Evolutionary conservation across 2,888 invertebrate genomes (phyloP), one percentile per base, ranked within the genome.

Genomic region (Siphlonurus alternatus): DNA sequence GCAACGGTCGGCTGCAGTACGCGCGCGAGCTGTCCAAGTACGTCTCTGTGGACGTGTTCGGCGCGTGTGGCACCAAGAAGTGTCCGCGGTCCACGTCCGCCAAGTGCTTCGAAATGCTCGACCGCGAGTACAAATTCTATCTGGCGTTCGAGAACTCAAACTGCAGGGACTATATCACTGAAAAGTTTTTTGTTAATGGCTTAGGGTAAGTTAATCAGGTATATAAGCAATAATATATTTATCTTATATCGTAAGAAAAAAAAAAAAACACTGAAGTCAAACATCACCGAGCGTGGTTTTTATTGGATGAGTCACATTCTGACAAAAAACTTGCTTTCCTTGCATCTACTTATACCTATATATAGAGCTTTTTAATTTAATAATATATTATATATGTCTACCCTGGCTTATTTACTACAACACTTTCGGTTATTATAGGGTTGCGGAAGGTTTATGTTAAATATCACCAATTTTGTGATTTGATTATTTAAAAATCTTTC

Each of bases 121-220:
- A 93, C 73, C 87, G 82, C 66, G 92, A 95, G 69, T 97, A 97
- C 79, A 96, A 96, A 76, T 97, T 96, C 78, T 97, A 97, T 75
- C 81, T 97, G 70, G 92, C 96, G 0, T 97, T 97, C 74, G 97
- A 97, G 76, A 97, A 97, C 76, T 95, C 95, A 25, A 96, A 96
- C 73, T 97, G 97, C 76, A 83, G 86, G 65, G 95, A 96, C 76
- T 97, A 97, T 74, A 89, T 96, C 69, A 95, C 96, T 0, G 97
- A 97, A 75, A 97, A 97, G 75, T 93, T 96, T 77, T 97, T 93
- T 76, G 92, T 95, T 63, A 96, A 96, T 73, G 95, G 94, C 65
- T 79, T 96, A 65, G 85, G 87, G 89, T 89, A 77, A 82, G 84
- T 80, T 67, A 56, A 68, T n/a, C n/a, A 20, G 3, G 19, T n/a